Conservation (phyloP, 2,113 vertebrate species). For the Scytalopus superciliaris region DNA sequence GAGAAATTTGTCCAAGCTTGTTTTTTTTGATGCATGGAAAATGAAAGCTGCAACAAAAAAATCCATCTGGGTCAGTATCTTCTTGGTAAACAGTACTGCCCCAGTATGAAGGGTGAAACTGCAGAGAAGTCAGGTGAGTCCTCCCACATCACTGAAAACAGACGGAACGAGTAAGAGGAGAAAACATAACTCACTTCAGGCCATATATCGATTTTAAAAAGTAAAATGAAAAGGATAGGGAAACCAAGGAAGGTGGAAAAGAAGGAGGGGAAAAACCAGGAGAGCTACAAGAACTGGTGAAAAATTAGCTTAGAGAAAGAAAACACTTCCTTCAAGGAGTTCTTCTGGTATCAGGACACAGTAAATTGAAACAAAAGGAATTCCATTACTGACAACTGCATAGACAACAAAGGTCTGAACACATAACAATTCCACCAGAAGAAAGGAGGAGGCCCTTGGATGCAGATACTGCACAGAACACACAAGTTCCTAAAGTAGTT, state of each 20-base stretch:
- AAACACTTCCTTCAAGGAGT: not conserved
- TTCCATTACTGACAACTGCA: not conserved
- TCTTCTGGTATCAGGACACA: not conserved
- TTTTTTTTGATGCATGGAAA: not conserved
- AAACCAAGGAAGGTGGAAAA: not conserved
- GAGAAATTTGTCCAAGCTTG: not conserved
- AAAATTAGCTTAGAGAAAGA: not conserved
- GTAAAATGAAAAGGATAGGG: not conserved
- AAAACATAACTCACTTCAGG: not conserved
- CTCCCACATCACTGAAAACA: not conserved
- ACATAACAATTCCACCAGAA: accelerated
- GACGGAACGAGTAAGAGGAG: not conserved
- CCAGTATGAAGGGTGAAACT: not conserved
- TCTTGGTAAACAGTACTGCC: not conserved
- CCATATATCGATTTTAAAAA: not conserved
- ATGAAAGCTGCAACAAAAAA: not conserved
- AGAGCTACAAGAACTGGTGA: not conserved
- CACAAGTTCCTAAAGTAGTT: not conserved
- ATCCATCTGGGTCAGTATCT: not conserved
- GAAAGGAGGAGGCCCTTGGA: not conserved
- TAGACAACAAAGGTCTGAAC: not conserved
- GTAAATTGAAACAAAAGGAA: not conserved
- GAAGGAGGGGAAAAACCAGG: not conserved
- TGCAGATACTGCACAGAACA: not conserved
- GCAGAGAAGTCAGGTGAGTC: not conserved